A percentile compares a stretch with the other conserved stretches of the same genome.
phyloP scores from a whole-genome alignment of 2,888 invertebrate genomes.

The Spisula subtruncata region DNA sequence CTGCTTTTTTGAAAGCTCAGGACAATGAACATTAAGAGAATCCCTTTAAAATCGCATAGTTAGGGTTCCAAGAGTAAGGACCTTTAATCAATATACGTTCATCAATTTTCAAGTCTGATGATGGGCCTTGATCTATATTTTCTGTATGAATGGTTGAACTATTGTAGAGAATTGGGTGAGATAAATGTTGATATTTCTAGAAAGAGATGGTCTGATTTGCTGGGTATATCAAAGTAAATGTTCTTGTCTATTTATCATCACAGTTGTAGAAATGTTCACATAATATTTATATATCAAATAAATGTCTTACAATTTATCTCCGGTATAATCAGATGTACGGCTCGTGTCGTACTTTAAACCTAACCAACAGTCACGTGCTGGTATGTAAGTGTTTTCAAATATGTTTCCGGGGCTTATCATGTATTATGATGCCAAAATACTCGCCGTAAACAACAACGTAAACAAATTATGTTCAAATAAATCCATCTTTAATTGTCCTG shows the following conservation, averaged over 20 bases:
- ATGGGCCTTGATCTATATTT: no score
- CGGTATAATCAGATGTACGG: neutral
- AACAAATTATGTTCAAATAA: constrained; percentile 23
- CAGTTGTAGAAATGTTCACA: neutral
- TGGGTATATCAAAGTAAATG: neutral
- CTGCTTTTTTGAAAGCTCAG: no score
- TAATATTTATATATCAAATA: constrained; percentile 21
- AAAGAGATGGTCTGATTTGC: neutral
- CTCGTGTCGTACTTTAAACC: constrained; percentile 10
- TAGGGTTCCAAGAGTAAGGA: no score
- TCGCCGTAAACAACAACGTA: constrained; percentile 7
- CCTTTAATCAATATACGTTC: no score
- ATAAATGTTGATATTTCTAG: neutral
- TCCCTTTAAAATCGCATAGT: no score
- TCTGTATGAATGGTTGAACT: neutral
- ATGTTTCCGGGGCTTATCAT: neutral
- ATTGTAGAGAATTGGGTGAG: neutral
- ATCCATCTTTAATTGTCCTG: neutral
- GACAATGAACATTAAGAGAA: no score
- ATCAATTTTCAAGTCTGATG: no score
- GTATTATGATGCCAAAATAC: constrained; percentile 10
- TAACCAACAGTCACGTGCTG: neutral
- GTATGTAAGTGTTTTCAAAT: neutral
- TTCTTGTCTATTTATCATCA: neutral
- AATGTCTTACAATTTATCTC: constrained; percentile 23